Conservation (phyloP, 2,888 invertebrate genomes). For the Tineola bisselliella region DNA sequence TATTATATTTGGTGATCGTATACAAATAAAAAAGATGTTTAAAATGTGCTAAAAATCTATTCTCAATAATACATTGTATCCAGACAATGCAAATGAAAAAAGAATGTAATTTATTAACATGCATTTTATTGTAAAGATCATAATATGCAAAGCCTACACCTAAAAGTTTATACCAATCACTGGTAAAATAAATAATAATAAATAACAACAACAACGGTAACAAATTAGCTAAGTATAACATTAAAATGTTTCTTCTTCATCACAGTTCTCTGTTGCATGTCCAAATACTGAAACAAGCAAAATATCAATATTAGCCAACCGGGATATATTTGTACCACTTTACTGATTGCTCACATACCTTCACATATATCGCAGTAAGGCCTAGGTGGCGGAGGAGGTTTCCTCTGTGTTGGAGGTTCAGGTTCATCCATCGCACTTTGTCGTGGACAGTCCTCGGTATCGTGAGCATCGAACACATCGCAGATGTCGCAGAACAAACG, state of each 20-base stretch:
- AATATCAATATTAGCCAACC: not conserved
- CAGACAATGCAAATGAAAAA: constrained; percentile 57
- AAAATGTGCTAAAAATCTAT: constrained; percentile 33
- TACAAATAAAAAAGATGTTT: constrained; percentile 14
- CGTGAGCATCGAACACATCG: constrained; percentile 95
- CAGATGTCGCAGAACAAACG: constrained; percentile 97
- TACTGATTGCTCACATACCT: too few species aligned
- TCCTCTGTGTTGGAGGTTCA: constrained; percentile 21
- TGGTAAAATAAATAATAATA: constrained; percentile 30
- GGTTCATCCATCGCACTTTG: constrained; percentile 70
- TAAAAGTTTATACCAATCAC: constrained; percentile 50
- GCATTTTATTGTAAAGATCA: constrained; percentile 30
- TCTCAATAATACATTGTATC: constrained; percentile 47
- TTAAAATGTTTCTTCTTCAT: constrained; percentile 86
- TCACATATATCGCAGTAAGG: constrained; percentile 95
- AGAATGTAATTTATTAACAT: constrained; percentile 18
- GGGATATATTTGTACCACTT: too few species aligned
- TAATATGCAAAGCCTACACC: not conserved
- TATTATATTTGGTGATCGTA: not conserved
- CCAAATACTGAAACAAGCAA: constrained; percentile 80
- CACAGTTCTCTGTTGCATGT: constrained; percentile 86
- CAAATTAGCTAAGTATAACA: constrained; percentile 23
- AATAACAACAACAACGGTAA: constrained; percentile 61
- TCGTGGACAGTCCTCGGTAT: constrained; percentile 95
- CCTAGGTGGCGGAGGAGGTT: constrained; percentile 59